Evolutionary conservation across 1,140 invertebrate species (phyloP), one percentile per base, ranked within the genome.

Genomic region (Hylyphantes graminicola): DNA sequence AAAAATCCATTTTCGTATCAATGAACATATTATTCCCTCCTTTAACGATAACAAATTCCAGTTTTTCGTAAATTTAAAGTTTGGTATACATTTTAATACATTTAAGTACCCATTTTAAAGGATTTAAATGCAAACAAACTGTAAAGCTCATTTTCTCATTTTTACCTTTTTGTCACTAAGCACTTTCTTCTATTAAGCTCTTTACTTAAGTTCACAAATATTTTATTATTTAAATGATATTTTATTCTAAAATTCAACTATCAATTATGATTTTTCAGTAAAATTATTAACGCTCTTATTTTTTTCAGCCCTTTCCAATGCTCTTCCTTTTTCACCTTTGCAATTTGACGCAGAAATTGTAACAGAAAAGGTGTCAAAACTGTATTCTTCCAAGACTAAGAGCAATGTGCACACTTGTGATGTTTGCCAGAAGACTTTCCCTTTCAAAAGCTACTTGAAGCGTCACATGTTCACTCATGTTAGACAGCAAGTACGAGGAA

Each of bases 391-490:
- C 8, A 53, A 70, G 67, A 4, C 19, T 15, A 9, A 54, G 11
- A 50, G 51, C 9, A 70, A 54, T 53, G 11, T 70, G 4, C 50
- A 70, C 21, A 53, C n/a, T 8, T 70, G 67, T 70, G 17, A 15
- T 0, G 9, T 70, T n/a, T 70, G 67, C 7, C 21, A 19, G 7
- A 70, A 70, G 54, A 17, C 51, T 17, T 70, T 70, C 10, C 50
- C n/a, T 9, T 70, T 53, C 17, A 13, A 53, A 53, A 70, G 67
- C 21, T 70, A 70, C 54, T 70, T 70, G 17, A 70, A 70, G 12
- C 67, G 67, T 8, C 67, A 70, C 54, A 70, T 70, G 67, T 53
- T 70, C 8, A 70, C 9, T 15, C 67, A 70, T 51, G 13, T 12
- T 67, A 35, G 64, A 21, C 19, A 67, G 35, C 35, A 35, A 35